phyloP scores from a whole-genome alignment of 2,113 vertebrate species.

The Protobothrops flavoviridis region DNA sequence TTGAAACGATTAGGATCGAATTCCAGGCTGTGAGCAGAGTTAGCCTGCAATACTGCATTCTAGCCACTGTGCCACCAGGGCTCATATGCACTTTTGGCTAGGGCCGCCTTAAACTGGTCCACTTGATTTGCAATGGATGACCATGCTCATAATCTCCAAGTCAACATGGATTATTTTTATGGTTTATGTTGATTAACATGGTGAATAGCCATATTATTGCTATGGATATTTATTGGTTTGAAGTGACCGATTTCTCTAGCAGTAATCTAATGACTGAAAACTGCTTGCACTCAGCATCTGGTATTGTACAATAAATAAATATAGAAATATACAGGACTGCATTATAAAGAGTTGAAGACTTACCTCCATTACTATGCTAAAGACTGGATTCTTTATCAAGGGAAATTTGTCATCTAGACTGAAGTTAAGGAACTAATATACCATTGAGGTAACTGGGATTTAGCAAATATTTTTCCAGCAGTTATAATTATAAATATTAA shows the following conservation, averaged over 20 bases:
- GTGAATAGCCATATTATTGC: neutral
- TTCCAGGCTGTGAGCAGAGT: neutral
- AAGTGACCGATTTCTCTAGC: neutral
- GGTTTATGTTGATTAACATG: neutral
- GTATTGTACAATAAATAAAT: neutral
- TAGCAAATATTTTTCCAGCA: neutral
- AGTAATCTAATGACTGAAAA: neutral
- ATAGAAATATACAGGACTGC: neutral
- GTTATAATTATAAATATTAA: neutral
- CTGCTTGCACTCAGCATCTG: neutral
- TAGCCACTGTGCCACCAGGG: neutral
- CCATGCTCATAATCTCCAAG: neutral
- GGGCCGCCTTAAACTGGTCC: neutral
- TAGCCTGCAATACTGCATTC: neutral
- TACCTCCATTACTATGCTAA: neutral
- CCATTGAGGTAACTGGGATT: neutral
- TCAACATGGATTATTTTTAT: neutral
- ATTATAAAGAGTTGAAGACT: neutral
- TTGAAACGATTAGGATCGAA: neutral
- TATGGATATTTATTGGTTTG: neutral
- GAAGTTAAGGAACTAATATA: neutral
- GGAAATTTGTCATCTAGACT: neutral
- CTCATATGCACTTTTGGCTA: neutral
- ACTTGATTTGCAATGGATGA: neutral
- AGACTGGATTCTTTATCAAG: neutral